Conservation (phyloP, 1,140 invertebrate species). For the Diabrotica virgifera region DNA sequence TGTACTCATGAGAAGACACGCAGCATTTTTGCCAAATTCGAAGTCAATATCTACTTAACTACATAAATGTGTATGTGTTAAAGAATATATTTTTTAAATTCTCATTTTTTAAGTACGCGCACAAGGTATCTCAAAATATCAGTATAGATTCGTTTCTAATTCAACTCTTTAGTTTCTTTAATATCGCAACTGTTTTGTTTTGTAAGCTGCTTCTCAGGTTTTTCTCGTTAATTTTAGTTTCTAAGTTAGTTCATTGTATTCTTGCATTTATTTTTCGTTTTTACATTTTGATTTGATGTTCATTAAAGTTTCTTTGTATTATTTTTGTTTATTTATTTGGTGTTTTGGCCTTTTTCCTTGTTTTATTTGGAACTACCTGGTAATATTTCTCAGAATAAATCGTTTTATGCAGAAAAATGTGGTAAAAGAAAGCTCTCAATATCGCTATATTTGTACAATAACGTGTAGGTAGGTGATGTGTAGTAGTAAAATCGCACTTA, state of each 20-base stretch:
- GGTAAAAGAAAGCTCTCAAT: too few species aligned
- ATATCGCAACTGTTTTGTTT: conserved; percentile 19
- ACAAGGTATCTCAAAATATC: conserved; percentile 8
- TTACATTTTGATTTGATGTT: conserved; percentile 27
- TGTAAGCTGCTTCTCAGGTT: conserved; percentile 16
- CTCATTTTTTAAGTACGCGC: conserved; percentile 37
- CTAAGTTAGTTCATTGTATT: background rate
- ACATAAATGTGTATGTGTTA: conserved; percentile 39
- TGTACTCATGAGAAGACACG: conserved; percentile 23
- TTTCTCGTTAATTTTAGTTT: conserved; percentile 9
- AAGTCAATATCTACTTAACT: conserved; percentile 49
- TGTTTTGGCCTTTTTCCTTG: too few species aligned
- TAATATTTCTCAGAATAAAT: too few species aligned
- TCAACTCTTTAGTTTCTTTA: conserved; percentile 5
- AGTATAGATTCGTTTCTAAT: too few species aligned
- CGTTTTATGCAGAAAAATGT: too few species aligned
- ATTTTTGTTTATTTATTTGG: conserved; percentile 23
- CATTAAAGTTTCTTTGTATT: conserved; percentile 32
- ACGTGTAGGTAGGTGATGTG: too few species aligned
- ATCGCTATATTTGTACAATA: too few species aligned
- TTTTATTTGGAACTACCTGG: too few species aligned
- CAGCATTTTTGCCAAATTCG: conserved; percentile 47
- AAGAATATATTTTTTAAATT: conserved; percentile 40
- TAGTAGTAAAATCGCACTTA: too few species aligned
- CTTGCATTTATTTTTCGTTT: conserved; percentile 10